Evolutionary conservation across 2,797 vertebrate species (phyloP).

Genomic region (Sebastes umbrosus): DNA sequence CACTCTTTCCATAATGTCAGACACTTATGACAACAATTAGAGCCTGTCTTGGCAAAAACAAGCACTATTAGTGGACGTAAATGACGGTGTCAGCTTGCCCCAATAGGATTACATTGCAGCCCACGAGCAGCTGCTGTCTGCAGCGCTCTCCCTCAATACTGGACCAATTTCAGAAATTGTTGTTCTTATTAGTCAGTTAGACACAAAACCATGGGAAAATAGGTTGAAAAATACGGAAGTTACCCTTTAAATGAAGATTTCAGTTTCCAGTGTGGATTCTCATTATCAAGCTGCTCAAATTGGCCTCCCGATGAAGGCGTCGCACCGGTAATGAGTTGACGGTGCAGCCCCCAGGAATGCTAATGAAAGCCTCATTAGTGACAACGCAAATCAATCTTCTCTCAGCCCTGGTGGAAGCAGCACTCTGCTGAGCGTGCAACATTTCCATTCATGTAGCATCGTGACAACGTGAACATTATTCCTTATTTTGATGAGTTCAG

Average conservation of each 20-base stretch:
- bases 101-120: too few species aligned
- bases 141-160: too few species aligned
- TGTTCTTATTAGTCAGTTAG: rapidly evolving
- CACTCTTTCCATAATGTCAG: too few species aligned
- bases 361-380: slow-evolving; percentile 35
- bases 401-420: background rate
- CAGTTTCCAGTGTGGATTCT: background rate
- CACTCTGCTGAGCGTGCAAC: background rate
- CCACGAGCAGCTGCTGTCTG: too few species aligned
- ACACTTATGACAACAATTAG: too few species aligned
- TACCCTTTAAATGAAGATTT: background rate
- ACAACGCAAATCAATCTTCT: slow-evolving; percentile 11
- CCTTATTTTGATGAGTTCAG: background rate
- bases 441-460: background rate
- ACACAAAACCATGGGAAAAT: too few species aligned
- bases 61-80: too few species aligned
- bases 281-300: slow-evolving; percentile 2
- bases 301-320: slow-evolving; percentile 3
- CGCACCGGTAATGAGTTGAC: slow-evolving; percentile 5
- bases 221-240: too few species aligned
- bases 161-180: too few species aligned
- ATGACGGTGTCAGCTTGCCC: too few species aligned
- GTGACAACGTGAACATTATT: background rate
- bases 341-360: slow-evolving; percentile 9
- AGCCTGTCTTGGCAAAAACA: too few species aligned